Base-by-base conservation (phyloP, 64 coral and sea anemone species). In the Dendronephthya gigantea region DNA sequence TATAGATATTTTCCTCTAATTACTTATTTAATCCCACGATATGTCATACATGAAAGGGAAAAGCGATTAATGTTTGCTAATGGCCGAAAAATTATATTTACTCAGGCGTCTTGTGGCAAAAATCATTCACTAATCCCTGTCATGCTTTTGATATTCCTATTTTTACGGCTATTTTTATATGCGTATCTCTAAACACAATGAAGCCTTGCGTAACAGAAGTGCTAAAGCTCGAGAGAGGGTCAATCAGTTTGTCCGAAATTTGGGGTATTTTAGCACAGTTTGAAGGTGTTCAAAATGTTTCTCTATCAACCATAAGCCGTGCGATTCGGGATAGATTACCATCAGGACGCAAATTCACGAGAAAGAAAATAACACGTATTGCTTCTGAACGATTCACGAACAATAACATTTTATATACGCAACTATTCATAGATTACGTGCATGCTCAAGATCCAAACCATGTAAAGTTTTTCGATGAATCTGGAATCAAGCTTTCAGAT, bases 281-380 rank as follows among this genome's bases (percentile, higher is more conserved):
- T 33, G 69, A 30, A 33, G 69, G 34, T 75, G 69, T 27, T 75
- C 69, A 33, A 75, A 33, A 75, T 30, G 30, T 75, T 31, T 75
- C 69, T 75, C 25, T 75, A 75, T 75, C 69, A 7, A 75, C n/a
- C 4, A 6, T 75, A 13, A 75, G 69, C 69, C 69, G 69, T 31
- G 69, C 69, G 34, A 75, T 75, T 33, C 23, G 69, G 30, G 16
- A 75, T 9, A 37, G 69, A 75, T 33, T 75, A 30, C 69, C 69
- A 31, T 75, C 69, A 14, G 69, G 69, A 0, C 35, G 69, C 27
- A 75, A 30, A 75, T 75, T 33, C 69, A 75, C 69, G 69, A 75
- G 69, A 75, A 75, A 75, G 34, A 75, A 75, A 27, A 33, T 75
- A 19, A 75, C 69, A 33, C 28, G 16, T 75, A 75, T 75, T 75